Base-by-base conservation (phyloP, 2,888 invertebrate species). In the Ferdinandea cuprea region DNA sequence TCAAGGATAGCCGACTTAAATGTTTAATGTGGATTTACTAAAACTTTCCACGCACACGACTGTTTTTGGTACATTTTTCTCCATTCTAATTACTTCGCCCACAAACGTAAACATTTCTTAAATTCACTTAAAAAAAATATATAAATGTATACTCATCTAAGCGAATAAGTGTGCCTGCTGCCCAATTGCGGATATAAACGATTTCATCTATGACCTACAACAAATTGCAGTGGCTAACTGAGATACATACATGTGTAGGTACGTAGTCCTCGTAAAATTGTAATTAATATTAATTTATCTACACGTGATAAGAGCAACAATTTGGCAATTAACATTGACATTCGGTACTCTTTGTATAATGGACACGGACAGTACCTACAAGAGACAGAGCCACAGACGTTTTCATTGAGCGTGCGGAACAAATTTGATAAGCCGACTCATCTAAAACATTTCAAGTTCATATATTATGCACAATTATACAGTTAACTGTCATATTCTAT, bases 301-400 rank as follows among this genome's bases (percentile, higher is more conserved):
- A 83, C 72, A 77, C 72, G 66, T 83, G 66, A 83, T 77, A 77
- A 77, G 46, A 77, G 52, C 35, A 74, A 71, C 76, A 65, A 76
- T 71, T 69, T 71, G 32, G 48, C 37, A 72, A 83, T 77, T 83
- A 77, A 77, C 81, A 77, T 77, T 83, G 81, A 72, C 66, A 77
- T 72, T 83, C 77, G 81, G 81, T 56, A 72, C 54, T 50, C 77
- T 77, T 83, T 72, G 76, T 71, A 44, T 15, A 72, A 40, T 66
- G 54, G 44, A 17, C 6, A 15, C 13, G n/a, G n/a, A n/a, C n/a
- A n/a, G n/a, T n/a, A n/a, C n/a, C n/a, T 8, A 28, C 50, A 28
- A 50, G 52, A 30, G 15, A n/a, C 30, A 50, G 13, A 21, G 48
- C 21, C 8, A 8, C 21, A 21, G 11, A 8, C 17, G 25, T 25